Conservation (phyloP, 2,113 vertebrate species). For the Takifugu flavidus region DNA sequence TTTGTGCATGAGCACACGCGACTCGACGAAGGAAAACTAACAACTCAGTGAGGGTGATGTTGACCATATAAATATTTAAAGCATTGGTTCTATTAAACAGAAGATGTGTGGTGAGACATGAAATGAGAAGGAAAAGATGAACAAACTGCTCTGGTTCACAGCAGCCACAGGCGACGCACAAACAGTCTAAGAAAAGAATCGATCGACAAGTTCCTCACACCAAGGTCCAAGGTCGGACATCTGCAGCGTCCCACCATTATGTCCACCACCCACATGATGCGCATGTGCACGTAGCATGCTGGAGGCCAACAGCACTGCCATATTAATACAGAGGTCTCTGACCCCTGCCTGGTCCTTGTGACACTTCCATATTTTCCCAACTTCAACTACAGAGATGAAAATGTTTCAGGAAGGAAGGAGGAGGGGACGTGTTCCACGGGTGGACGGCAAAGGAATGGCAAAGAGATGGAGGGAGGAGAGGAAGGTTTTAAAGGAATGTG, state of each 20-base stretch:
- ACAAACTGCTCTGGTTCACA: conserved; percentile 57
- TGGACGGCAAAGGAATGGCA: conserved; percentile 54
- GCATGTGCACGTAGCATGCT: conserved; percentile 20
- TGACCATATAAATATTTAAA: conserved; percentile 55
- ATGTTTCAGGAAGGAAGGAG: conserved; percentile 38
- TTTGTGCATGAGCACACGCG: neutral
- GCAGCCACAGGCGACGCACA: conserved; percentile 39
- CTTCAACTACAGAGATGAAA: conserved; percentile 35
- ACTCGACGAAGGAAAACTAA: conserved; percentile 2
- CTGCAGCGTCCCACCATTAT: conserved; percentile 52
- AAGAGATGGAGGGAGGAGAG: conserved; percentile 34
- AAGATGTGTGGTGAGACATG: conserved; percentile 15
- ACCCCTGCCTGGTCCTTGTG: conserved; percentile 55
- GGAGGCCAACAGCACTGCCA: conserved; percentile 46
- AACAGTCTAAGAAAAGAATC: conserved; percentile 21
- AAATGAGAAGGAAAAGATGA: conserved; percentile 38
- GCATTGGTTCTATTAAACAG: conserved; percentile 39
- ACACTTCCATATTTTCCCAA: conserved; percentile 63
- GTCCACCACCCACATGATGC: conserved; percentile 47
- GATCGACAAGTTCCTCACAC: conserved; percentile 23
- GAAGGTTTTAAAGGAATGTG: conserved; percentile 28
- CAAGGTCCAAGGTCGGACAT: conserved; percentile 40
- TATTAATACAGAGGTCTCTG: conserved; percentile 53
- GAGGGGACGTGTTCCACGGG: conserved; percentile 33
- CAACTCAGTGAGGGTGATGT: conserved; percentile 14